Percentiles rank a stretch among this genome's conserved stretches.
Conservation (phyloP, 2,797 vertebrate genomes). For the Anguilla marmorata region DNA sequence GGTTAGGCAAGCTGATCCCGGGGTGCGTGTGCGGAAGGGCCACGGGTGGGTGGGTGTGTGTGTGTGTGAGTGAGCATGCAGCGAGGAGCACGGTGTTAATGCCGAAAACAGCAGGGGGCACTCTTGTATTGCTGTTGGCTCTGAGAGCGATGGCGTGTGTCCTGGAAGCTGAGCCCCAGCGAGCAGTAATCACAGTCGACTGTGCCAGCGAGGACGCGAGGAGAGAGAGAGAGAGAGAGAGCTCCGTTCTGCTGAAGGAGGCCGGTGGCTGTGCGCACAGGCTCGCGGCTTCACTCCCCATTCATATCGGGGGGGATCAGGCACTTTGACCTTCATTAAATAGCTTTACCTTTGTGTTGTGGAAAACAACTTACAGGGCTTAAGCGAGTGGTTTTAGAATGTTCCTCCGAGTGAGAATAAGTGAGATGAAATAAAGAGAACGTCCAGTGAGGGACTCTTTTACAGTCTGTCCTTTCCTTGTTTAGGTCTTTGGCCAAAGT, state of each 20-base stretch:
- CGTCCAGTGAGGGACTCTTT: conserved; percentile 22
- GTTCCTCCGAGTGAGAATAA: conserved; percentile 67
- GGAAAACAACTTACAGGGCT: conserved; percentile 46
- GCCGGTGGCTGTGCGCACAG: neutral
- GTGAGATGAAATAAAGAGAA: conserved; percentile 62
- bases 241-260: conserved; percentile 22
- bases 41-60: conserved; percentile 21
- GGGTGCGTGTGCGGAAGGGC: neutral
- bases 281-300: neutral
- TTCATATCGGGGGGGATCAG: neutral
- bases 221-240: conserved; percentile 7
- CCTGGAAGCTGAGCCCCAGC: conserved; percentile 36
- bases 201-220: conserved; percentile 75
- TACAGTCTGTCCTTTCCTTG: neutral
- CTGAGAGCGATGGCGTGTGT: conserved; percentile 64
- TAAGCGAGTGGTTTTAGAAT: conserved; percentile 68
- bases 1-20: conserved; percentile 7
- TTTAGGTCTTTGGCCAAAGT: neutral
- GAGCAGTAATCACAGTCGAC: conserved; percentile 83
- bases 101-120: conserved; percentile 83
- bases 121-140: conserved; percentile 81
- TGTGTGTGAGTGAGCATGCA: neutral
- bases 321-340: conserved; percentile 53
- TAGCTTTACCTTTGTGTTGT: conserved; percentile 59
- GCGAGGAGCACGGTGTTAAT: neutral